phyloP scores from a whole-genome alignment of 1,140 invertebrate genomes.

The Caenorhabditis inopinata region DNA sequence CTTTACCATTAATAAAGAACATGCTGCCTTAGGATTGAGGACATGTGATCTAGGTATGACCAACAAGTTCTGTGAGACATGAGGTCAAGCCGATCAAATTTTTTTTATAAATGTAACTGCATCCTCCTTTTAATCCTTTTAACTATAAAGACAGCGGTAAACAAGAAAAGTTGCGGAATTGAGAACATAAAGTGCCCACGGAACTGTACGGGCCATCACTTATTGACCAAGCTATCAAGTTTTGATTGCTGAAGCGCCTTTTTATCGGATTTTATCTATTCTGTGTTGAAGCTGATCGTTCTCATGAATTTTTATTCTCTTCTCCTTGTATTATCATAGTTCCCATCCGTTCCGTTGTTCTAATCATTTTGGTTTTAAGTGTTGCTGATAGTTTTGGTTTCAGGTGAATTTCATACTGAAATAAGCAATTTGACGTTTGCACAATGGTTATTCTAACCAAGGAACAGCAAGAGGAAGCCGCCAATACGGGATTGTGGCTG shows the following conservation, averaged over 20 bases:
- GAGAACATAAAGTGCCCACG: not conserved
- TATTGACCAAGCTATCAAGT: not conserved
- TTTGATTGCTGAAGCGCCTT: not conserved
- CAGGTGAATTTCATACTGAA: conserved; percentile 2
- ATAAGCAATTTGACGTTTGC: not conserved
- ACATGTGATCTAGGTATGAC: conserved; percentile 18
- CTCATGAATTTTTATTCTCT: too few species aligned
- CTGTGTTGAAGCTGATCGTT: too few species aligned
- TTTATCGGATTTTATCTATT: not conserved
- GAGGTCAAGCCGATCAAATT: conserved; percentile 13
- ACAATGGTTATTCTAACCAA: conserved; percentile 63
- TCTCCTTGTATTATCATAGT: not conserved
- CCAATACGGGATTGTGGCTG: conserved; percentile 83
- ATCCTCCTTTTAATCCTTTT: not conserved
- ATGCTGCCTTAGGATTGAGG: not conserved
- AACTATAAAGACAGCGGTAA: not conserved
- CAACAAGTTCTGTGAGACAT: not conserved
- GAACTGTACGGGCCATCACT: not conserved
- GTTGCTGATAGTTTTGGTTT: not conserved
- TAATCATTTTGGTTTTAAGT: not conserved
- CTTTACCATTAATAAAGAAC: conserved; percentile 2
- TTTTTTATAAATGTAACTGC: not conserved
- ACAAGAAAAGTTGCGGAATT: not conserved
- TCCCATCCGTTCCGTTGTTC: not conserved
- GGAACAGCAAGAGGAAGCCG: conserved; percentile 53